These are phyloP conservation scores for Chaenogobius annularis DNA, from an alignment of 2,113 vertebrate genomes.

Conservation along the genomic window DNA sequence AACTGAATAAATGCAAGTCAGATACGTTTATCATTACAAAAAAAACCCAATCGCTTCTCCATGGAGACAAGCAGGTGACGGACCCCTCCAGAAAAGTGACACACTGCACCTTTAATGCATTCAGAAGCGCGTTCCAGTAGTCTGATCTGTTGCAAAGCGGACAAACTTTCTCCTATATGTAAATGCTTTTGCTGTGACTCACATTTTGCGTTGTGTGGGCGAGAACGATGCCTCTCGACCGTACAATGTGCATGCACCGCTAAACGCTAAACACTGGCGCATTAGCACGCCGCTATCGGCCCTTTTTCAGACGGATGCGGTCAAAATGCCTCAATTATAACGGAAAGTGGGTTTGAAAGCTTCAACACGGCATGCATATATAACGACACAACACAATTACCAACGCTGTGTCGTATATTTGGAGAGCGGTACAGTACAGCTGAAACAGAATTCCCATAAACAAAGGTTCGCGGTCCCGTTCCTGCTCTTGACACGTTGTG, in stretches of 20 bases:
- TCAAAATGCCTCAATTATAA: not conserved
- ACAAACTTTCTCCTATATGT: not conserved
- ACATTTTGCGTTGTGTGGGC: conserved; percentile 13
- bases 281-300: not conserved
- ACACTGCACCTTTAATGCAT: too few species aligned
- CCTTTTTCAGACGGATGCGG: conserved; percentile 13
- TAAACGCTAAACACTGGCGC: not conserved
- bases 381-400: too few species aligned
- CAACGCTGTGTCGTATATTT: not conserved
- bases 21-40: too few species aligned
- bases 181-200: conserved; percentile 25
- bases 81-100: too few species aligned
- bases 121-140: too few species aligned
- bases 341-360: not conserved
- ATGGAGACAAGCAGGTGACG: too few species aligned
- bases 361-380: not conserved
- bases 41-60: too few species aligned
- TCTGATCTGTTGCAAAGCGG: not conserved
- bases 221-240: conserved; percentile 11
- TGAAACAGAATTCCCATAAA: too few species aligned
- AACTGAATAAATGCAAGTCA: too few species aligned
- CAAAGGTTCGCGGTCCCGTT: too few species aligned
- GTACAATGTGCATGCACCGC: not conserved
- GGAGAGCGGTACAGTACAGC: not conserved
- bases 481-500: too few species aligned